Base-by-base conservation (phyloP, 1,140 invertebrate genomes). In the Nomia melanderi region DNA sequence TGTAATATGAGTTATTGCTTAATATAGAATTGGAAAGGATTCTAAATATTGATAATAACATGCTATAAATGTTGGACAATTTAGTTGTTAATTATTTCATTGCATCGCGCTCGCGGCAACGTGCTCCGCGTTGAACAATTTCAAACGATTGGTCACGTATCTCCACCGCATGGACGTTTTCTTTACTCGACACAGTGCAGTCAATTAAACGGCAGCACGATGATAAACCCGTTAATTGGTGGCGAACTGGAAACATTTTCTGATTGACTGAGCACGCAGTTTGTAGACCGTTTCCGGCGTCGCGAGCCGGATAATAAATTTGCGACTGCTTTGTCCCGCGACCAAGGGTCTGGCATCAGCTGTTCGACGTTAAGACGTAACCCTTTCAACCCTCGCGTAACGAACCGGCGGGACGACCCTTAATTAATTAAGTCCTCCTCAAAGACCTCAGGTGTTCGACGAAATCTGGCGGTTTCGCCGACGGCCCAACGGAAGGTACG, bases 351-450 rank as follows among this genome's bases (percentile, higher is more conserved):
- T 41, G 86, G 86, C 87, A 89, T 89, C 88, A 89, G 86, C 88
- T 90, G 89, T 82, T 80, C 78, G 47, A 71, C 62, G 84, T 84
- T 86, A 85, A 88, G 82, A 86, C 79, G 83, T 77, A 87, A 88
- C 86, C 89, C 88, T 89, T 90, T 87, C 79, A 77, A 83, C 77
- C 84, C 79, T 65, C 59, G 76, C 80, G 78, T 79, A 81, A 87
- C 83, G 83, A 82, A 84, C 80, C 81, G 72, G 53, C 71, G 39
- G 79, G 78, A 83, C 66, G 82, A 75, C 77, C 83, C 83, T 90
- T 90, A 90, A 90, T 90, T 90, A 89, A 89, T 89, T 89, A 87
- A 89, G 86, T 89, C 88, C 85, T 88, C 50, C 53, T 86, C 85
- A 85, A 89, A 89, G 90, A 89, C 90, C n/a, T 90, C 90, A 91